These are phyloP conservation scores for Trachelus iudaicus DNA, from an alignment of 2,888 invertebrate species.

Conservation along the genomic window DNA sequence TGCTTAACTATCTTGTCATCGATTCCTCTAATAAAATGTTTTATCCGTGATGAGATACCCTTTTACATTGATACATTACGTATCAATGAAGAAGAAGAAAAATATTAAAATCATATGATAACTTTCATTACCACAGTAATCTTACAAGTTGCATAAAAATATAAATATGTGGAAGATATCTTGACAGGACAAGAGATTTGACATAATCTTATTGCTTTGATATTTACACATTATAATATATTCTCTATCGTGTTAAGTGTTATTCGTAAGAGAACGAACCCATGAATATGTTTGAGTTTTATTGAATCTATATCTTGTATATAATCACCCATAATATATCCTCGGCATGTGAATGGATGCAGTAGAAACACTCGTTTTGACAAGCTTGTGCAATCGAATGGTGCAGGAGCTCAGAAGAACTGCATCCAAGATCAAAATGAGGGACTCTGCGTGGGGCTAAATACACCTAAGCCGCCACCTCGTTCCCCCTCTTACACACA, in stretches of 20 bases:
- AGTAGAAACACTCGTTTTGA: conserved; percentile 14
- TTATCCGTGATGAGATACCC: neutral
- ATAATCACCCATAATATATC: neutral
- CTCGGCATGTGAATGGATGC: conserved; percentile 23
- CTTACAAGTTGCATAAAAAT: neutral
- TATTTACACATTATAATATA: neutral
- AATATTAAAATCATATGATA: neutral
- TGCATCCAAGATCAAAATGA: conserved; percentile 55
- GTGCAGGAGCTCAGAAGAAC: conserved; percentile 31
- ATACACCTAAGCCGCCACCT: conserved; percentile 46
- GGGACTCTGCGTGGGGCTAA: conserved; percentile 59
- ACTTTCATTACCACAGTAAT: neutral
- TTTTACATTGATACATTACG: neutral
- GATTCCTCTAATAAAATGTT: neutral
- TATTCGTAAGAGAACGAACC: neutral
- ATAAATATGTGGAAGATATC: neutral
- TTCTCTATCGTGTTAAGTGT: neutral
- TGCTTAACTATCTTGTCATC: neutral
- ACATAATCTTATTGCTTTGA: neutral
- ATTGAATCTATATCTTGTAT: neutral
- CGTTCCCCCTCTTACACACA: conserved; percentile 60
- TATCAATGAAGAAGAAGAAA: neutral
- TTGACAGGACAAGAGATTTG: neutral
- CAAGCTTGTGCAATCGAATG: conserved; percentile 26
- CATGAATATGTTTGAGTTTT: neutral